Percentiles rank a stretch among this genome's conserved stretches.
Evolutionary conservation across 2,797 vertebrate species (phyloP).

Genomic region (Ptychobarbus kaznakovi): DNA sequence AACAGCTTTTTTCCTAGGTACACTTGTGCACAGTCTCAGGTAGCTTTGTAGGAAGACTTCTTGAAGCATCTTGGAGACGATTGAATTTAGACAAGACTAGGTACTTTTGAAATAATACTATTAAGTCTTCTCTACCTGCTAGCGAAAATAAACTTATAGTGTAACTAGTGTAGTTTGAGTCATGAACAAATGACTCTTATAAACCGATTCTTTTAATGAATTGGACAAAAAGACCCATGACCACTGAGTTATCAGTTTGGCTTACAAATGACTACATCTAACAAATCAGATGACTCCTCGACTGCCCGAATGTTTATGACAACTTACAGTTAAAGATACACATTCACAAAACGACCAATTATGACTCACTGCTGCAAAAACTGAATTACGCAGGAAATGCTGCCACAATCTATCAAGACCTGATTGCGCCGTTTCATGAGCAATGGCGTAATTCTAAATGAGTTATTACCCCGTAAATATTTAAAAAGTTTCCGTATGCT

Average conservation of each 20-base stretch:
- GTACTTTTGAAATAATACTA: neutral
- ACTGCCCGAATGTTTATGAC: neutral
- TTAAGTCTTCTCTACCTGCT: neutral
- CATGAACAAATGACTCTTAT: neutral
- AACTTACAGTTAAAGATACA: neutral
- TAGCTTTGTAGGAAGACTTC: neutral
- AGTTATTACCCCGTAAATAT: slow-evolving; percentile 79
- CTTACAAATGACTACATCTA: neutral
- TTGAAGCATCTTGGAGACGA: too few species aligned
- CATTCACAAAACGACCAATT: neutral
- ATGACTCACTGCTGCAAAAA: slow-evolving; percentile 12
- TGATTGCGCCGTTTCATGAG: slow-evolving; percentile 20
- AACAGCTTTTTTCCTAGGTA: neutral
- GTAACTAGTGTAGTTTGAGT: neutral
- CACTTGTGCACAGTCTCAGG: neutral
- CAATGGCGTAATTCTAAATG: slow-evolving; percentile 68
- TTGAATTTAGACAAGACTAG: neutral
- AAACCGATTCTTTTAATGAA: neutral
- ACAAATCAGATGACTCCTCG: neutral
- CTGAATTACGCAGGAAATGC: slow-evolving; percentile 4
- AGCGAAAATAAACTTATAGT: neutral
- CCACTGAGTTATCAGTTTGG: neutral
- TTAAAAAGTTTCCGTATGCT: slow-evolving; percentile 76
- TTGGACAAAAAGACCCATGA: neutral
- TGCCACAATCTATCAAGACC: neutral